A percentile compares a stretch with the other conserved stretches of the same genome.
These are phyloP conservation scores for Sacculina carcini DNA, from an alignment of 2,888 invertebrate species.

Conservation along the genomic window DNA sequence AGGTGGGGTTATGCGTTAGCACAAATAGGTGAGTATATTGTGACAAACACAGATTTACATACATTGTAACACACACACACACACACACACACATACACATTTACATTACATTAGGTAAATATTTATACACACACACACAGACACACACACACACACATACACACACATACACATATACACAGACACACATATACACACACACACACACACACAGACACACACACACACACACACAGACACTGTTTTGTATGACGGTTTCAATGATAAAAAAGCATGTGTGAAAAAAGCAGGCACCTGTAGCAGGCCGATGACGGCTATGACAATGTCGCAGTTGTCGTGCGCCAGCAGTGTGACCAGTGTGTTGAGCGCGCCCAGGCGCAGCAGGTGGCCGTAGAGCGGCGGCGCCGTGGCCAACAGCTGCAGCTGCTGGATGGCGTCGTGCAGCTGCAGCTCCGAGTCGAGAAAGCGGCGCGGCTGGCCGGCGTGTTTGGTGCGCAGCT, in stretches of 20 bases:
- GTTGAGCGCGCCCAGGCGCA: slow-evolving; percentile 63
- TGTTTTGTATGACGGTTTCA: too few species aligned
- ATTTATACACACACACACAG: too few species aligned
- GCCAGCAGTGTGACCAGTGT: slow-evolving; percentile 71
- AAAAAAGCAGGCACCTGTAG: slow-evolving; percentile 33
- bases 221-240: slow-evolving; percentile 4
- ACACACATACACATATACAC: too few species aligned
- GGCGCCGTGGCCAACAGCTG: slow-evolving; percentile 85
- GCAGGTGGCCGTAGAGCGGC: slow-evolving; percentile 70
- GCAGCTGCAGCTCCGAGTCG: slow-evolving; percentile 80
- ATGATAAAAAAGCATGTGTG: too few species aligned
- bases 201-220: slow-evolving; percentile 8
- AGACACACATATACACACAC: too few species aligned
- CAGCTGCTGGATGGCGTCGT: slow-evolving; percentile 63
- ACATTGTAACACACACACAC: neutral
- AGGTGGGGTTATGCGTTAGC: too few species aligned
- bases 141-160: too few species aligned
- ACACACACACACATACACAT: too few species aligned
- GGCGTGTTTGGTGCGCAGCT: slow-evolving; percentile 93
- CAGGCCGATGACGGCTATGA: slow-evolving; percentile 44
- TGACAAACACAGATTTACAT: neutral
- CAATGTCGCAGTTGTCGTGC: slow-evolving; percentile 87
- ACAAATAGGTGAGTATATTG: too few species aligned
- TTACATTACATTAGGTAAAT: too few species aligned
- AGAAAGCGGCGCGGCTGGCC: slow-evolving; percentile 86